Evolutionary conservation across 2,113 vertebrate genomes (phyloP).

Genomic region (Saiga tatarica): DNA sequence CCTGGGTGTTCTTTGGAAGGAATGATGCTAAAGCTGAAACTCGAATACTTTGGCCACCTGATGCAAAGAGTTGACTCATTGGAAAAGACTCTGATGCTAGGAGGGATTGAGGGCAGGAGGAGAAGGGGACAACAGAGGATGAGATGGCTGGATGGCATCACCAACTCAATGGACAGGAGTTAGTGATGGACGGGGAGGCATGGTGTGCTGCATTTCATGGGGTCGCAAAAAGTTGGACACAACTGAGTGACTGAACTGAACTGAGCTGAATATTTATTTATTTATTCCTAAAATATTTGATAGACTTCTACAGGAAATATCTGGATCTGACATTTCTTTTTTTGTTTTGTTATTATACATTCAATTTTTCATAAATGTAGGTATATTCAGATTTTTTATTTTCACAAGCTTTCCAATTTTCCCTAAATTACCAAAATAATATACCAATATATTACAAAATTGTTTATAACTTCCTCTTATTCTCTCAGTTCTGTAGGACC

Average conservation of each 20-base stretch:
- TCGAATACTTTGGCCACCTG: no score
- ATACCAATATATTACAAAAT: background rate
- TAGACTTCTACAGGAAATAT: background rate
- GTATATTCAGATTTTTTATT: background rate
- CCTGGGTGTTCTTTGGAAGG: no score
- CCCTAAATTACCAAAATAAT: background rate
- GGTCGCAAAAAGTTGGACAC: accelerated
- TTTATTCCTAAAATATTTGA: background rate
- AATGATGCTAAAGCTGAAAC: no score
- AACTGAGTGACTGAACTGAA: no score
- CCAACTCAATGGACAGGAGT: no score
- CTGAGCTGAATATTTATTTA: background rate
- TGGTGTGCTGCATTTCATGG: no score
- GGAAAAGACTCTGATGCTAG: no score
- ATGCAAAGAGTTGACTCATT: no score
- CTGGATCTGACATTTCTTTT: background rate
- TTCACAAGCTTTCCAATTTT: background rate
- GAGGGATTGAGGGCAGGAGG: no score
- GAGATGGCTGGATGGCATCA: no score
- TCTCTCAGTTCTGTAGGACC: background rate
- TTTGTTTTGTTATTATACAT: background rate
- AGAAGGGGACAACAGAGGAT: no score
- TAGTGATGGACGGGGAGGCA: no score
- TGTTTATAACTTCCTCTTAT: background rate
- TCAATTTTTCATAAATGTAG: background rate